Evolutionary conservation across 2,113 vertebrate species (phyloP).

Genomic region (Apeltes quadracus): DNA sequence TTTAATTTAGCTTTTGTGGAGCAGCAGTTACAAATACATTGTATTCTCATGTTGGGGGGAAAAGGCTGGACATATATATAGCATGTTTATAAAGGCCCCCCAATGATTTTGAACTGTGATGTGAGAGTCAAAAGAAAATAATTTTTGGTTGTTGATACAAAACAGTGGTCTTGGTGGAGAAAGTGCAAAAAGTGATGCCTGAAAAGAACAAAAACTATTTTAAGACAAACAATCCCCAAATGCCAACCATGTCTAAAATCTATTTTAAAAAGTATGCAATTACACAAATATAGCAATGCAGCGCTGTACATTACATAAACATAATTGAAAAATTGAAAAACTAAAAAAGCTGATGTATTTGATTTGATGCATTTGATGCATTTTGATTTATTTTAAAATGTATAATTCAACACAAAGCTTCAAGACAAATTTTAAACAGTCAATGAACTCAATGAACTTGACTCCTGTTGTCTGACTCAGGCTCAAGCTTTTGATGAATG

Average conservation of each 20-base stretch:
- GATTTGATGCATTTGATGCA: not conserved
- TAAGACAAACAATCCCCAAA: not conserved
- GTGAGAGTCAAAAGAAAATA: not conserved
- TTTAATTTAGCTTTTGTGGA: not conserved
- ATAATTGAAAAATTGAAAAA: not conserved
- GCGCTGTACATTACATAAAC: too few relatives aligned
- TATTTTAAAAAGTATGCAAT: not conserved
- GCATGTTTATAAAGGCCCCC: not conserved
- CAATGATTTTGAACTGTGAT: not conserved
- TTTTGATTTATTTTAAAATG: not conserved
- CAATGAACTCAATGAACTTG: not conserved
- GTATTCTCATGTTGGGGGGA: not conserved
- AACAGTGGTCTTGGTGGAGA: not conserved
- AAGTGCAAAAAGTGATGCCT: not conserved
- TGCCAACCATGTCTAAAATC: not conserved
- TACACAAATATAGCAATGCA: not conserved
- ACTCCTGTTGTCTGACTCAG: not conserved
- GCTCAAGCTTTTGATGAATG: not conserved
- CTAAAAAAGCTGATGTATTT: not conserved
- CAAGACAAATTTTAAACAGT: not conserved
- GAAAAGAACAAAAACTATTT: not conserved
- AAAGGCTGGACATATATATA: not conserved
- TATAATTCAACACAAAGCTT: not conserved
- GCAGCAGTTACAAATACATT: not conserved
- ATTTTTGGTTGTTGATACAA: not conserved